phyloP scores from a whole-genome alignment of 2,888 invertebrate species.

The Aleiodes testaceus region DNA sequence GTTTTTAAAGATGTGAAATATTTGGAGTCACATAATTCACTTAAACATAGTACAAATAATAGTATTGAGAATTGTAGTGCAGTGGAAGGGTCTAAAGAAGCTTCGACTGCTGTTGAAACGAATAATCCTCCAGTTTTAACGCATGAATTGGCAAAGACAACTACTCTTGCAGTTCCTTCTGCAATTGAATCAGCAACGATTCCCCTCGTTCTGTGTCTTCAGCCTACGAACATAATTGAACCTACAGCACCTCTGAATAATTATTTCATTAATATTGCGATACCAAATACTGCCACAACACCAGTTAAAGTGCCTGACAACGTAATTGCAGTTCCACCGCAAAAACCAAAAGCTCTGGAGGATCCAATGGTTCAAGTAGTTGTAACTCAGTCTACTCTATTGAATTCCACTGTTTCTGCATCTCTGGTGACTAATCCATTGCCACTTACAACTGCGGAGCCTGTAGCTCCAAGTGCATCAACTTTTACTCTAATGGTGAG shows the following conservation, averaged over 20 bases:
- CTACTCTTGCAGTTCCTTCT: no score
- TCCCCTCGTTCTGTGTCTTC: slow-evolving; percentile 3
- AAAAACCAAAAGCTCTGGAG: slow-evolving; percentile 37
- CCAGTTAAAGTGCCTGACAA: neutral
- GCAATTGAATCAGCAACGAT: no score
- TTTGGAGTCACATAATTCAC: slow-evolving; percentile 20
- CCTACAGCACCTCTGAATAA: neutral
- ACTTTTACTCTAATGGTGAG: neutral
- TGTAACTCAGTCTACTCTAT: slow-evolving; percentile 12
- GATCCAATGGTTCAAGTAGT: slow-evolving; percentile 40
- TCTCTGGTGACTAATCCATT: slow-evolving; percentile 18
- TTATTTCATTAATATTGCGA: neutral
- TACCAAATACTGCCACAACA: neutral
- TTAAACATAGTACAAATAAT: neutral
- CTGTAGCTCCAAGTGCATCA: neutral
- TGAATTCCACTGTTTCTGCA: slow-evolving; percentile 28
- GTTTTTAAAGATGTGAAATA: slow-evolving; percentile 11
- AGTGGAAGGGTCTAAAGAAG: neutral
- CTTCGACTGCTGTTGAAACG: neutral
- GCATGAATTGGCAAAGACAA: no score
- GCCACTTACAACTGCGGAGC: neutral
- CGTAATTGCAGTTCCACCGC: neutral
- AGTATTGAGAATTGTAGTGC: neutral
- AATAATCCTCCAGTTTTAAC: neutral
- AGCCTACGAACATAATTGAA: neutral